phyloP scores from a whole-genome alignment of 2,797 vertebrate species.

The Poliocrania exsul region DNA sequence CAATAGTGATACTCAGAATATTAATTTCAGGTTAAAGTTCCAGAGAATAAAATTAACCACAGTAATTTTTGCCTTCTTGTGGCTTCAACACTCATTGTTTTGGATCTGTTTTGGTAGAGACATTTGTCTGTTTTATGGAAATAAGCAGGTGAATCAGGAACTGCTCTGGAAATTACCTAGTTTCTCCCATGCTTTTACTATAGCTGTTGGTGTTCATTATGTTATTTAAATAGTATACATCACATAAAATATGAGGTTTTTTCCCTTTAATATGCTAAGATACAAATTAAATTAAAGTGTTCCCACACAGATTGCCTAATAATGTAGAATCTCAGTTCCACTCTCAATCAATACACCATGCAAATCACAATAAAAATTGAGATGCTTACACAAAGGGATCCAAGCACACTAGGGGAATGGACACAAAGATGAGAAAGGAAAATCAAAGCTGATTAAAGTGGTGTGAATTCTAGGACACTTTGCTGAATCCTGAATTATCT shows the following conservation, averaged over 20 bases:
- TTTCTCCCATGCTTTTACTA: background rate
- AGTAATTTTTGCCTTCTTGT: background rate
- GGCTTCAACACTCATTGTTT: background rate
- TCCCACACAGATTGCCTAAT: background rate
- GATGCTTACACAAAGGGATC: background rate
- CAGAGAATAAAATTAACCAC: background rate
- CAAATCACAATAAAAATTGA: background rate
- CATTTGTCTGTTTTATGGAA: background rate
- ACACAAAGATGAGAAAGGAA: background rate
- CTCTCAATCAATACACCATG: background rate
- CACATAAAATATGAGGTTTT: rapidly evolving
- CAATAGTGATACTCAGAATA: background rate
- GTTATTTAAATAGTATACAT: background rate
- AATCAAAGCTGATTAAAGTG: background rate
- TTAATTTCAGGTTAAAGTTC: background rate
- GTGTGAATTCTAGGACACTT: background rate
- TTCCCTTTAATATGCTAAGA: background rate
- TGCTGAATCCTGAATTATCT: background rate
- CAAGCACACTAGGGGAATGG: background rate
- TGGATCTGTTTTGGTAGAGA: background rate
- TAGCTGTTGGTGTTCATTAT: background rate
- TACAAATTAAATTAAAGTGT: background rate
- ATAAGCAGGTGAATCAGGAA: background rate
- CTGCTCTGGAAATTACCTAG: background rate
- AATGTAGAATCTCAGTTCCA: background rate